Evolutionary conservation across 1,140 invertebrate genomes (phyloP).

Genomic region (Rhizoglyphus robini): DNA sequence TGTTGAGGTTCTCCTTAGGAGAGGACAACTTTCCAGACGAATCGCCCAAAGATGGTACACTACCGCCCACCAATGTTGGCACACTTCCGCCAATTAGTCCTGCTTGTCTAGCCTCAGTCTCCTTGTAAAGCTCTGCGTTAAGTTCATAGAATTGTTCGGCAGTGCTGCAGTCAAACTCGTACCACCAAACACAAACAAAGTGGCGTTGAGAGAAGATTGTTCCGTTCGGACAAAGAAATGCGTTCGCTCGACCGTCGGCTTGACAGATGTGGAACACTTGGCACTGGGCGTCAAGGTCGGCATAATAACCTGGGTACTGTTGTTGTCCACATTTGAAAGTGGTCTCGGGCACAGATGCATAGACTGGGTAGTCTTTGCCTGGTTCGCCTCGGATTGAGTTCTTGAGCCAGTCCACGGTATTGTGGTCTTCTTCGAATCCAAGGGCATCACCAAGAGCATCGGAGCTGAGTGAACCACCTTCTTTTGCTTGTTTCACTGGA

Average conservation of each 20-base stretch:
- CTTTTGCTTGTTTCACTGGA: background rate
- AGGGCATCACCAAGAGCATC: background rate
- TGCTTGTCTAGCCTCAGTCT: background rate
- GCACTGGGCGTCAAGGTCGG: conserved; percentile 55
- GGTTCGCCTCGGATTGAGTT: conserved; percentile 34
- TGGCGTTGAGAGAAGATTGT: conserved; percentile 74
- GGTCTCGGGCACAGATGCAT: conserved; percentile 29
- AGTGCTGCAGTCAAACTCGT: conserved; percentile 60
- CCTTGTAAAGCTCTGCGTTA: conserved; percentile 33
- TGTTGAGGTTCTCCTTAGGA: background rate
- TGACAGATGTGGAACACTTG: conserved; percentile 49
- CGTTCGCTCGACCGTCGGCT: conserved; percentile 37
- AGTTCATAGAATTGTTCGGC: conserved; percentile 42
- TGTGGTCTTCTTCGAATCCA: background rate
- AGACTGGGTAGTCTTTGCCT: conserved; percentile 37
- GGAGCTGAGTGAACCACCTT: background rate
- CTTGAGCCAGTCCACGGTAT: conserved; percentile 17
- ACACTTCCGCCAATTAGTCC: background rate
- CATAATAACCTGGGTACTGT: conserved; percentile 47
- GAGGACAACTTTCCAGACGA: too few relatives aligned
- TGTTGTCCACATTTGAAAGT: conserved; percentile 30
- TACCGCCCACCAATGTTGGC: background rate
- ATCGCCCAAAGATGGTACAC: background rate
- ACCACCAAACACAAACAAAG: conserved; percentile 84
- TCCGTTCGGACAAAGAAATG: conserved; percentile 71